Base-by-base conservation (phyloP, 2,797 vertebrate genomes). In the Pelodytes ibericus region DNA sequence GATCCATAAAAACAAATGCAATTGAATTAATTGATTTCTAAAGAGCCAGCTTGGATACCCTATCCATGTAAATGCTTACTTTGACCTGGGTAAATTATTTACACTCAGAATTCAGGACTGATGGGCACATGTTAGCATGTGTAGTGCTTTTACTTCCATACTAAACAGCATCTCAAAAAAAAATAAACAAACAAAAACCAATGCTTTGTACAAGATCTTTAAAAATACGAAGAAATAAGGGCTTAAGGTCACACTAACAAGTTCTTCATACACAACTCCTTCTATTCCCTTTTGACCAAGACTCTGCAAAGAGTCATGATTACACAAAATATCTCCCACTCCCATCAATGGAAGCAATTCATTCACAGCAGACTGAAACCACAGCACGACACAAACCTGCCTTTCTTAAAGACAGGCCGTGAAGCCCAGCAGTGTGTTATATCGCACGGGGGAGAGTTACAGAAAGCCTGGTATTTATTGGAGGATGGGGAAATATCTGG, bases 311-410 rank as follows among this genome's bases (percentile, higher is more conserved):
- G 18, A 58, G 13, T 24, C 56, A 58, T n/a, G 27, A 31, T 30
- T 30, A 60, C 16, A 31, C 29, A 60, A 31, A 30, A 31, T 31
- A 16, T 30, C 58, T 31, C 8, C 11, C 15, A 5, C 56, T 27
- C 56, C 13, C 27, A 31, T 60, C 58, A 60, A 60, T 31, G 15
- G 27, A 31, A 60, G 58, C 16, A 22, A 60, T 60, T 60, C 58
- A 31, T 60, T n/a, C 26, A 3, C 16, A 31, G 27, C 58, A 60
- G 58, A n/a, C 58, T n/a, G 29, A 31, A 30, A 16, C 9, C 4
- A 15, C 24, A 6, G 7, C 13, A n/a, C 26, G 6, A 25, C 18
- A 31, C 58, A 60, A 60, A 47, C 44, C 44, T 18, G 16, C 18
- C 16, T 47, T 47, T 47, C 44, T 47, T 47, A 47, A 36, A 47